phyloP scores from a whole-genome alignment of 2,888 invertebrate species.

The Metalampra italica region DNA sequence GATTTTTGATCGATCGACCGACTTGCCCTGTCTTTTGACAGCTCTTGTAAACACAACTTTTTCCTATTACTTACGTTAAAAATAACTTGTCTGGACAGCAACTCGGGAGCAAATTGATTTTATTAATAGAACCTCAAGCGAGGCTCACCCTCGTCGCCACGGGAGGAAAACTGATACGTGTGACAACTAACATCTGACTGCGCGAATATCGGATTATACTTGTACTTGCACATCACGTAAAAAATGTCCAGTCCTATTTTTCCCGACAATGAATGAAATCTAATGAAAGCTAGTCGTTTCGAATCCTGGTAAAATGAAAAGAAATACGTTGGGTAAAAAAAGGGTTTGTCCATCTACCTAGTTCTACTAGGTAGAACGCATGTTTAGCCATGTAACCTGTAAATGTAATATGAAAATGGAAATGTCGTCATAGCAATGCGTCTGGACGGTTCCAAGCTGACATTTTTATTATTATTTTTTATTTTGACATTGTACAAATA shows the following conservation, averaged over 20 bases:
- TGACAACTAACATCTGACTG: conserved; percentile 10
- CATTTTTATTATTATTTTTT: too few relatives aligned
- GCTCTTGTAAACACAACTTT: neutral
- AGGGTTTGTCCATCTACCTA: too few relatives aligned
- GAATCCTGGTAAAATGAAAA: too few relatives aligned
- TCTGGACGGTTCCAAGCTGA: too few relatives aligned
- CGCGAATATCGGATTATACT: conserved; percentile 4
- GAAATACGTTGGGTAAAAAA: too few relatives aligned
- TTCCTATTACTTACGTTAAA: conserved; percentile 3
- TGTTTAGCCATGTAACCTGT: too few relatives aligned
- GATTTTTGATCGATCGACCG: neutral
- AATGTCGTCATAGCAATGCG: too few relatives aligned
- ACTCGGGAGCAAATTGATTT: conserved; percentile 34
- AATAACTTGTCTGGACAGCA: conserved; percentile 15
- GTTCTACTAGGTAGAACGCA: too few relatives aligned
- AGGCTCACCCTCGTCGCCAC: conserved; percentile 15
- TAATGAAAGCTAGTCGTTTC: too few relatives aligned
- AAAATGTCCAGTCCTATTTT: neutral
- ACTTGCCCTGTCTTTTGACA: neutral
- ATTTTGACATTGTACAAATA: too few relatives aligned
- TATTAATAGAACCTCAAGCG: conserved; percentile 29
- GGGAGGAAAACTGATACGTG: conserved; percentile 18
- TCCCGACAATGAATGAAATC: neutral
- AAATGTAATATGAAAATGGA: too few relatives aligned
- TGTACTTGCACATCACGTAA: neutral